Evolutionary conservation across 2,113 vertebrate species (phyloP), one percentile per base, ranked within the genome.

Genomic region (Addax nasomaculatus): DNA sequence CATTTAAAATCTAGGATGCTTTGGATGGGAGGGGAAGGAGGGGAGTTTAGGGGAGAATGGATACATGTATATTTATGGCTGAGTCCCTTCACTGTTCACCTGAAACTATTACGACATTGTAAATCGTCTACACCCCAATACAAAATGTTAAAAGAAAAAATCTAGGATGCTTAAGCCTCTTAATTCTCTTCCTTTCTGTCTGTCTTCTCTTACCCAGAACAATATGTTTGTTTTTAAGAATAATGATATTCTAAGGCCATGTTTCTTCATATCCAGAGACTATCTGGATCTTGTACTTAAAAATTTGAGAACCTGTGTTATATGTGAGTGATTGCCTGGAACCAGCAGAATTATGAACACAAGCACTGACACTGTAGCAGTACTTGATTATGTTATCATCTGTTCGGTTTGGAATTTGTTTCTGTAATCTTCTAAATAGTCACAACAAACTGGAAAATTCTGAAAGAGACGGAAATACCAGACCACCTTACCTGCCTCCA

Each of bases 341-440:
- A 70, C 39, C 39, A 85, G 39, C 19, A 51, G 83, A 83, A 53
- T 87, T 51, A 67, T 51, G 11, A 96, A 67, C 47, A 67, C 6
- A 79, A 80, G 39, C 30, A 19, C 29, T 87, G 53, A 81, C 76
- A 60, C 81, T 97, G 14, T 90, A 43, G 58, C 49, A 60, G 19
- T 97, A 62, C 8, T 95, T 95, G 85, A 86, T 96, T 93, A 57
- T 60, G 39, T 90, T 87, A 73, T 90, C 29, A 51, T 57, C 57
- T 58, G 27, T 33, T 90, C 55, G 7, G 29, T 93, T 39, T 88
- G 47, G 53, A 84, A 64, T 96, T 67, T 97, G 55, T 36, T 84
- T 94, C 11, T 89, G 36, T 70, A 67, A 80, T 36, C 67, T 94
- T 90, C 25, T 76, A 39, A 73, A 25, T 36, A 70, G 10, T 73